Percentiles rank a stretch among this genome's conserved stretches.
These are phyloP conservation scores for Lithophane socia DNA, from an alignment of 2,888 invertebrate genomes.

Conservation along the genomic window DNA sequence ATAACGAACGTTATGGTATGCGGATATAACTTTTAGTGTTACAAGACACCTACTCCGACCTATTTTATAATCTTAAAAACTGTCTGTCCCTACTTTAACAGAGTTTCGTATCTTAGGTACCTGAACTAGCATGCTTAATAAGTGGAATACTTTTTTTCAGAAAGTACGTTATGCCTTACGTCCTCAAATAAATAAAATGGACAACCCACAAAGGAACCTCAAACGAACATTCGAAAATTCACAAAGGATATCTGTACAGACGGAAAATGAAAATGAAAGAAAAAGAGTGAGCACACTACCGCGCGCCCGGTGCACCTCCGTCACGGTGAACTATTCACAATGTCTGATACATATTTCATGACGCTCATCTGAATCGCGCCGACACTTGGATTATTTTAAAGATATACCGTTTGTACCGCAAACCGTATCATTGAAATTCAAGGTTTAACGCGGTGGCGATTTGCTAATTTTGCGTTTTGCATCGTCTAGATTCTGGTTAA, in stretches of 20 bases:
- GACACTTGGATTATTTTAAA: conserved; percentile 70
- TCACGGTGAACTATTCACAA: conserved; percentile 75
- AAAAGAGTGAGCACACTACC: conserved; percentile 10
- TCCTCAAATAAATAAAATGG: neutral
- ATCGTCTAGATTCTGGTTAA: neutral
- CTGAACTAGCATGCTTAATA: too few species aligned
- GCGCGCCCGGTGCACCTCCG: conserved; percentile 23
- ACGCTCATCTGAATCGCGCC: conserved; percentile 66
- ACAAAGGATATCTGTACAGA: conserved; percentile 40
- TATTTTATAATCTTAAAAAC: neutral
- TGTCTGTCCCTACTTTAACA: neutral
- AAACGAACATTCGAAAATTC: conserved; percentile 43
- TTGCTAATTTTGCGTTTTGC: conserved; percentile 41
- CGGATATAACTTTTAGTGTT: conserved; percentile 1
- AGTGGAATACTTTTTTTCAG: neutral
- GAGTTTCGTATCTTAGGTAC: neutral
- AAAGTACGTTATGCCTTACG: neutral
- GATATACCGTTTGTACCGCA: conserved; percentile 63
- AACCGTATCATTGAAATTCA: conserved; percentile 53
- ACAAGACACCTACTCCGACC: neutral
- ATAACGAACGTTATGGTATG: neutral
- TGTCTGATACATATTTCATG: conserved; percentile 84
- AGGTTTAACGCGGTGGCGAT: conserved; percentile 22
- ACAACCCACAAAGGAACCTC: conserved; percentile 18
- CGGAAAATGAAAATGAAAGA: conserved; percentile 33